Conservation (phyloP, 2,797 vertebrate genomes). For the Sebastes jordani region DNA sequence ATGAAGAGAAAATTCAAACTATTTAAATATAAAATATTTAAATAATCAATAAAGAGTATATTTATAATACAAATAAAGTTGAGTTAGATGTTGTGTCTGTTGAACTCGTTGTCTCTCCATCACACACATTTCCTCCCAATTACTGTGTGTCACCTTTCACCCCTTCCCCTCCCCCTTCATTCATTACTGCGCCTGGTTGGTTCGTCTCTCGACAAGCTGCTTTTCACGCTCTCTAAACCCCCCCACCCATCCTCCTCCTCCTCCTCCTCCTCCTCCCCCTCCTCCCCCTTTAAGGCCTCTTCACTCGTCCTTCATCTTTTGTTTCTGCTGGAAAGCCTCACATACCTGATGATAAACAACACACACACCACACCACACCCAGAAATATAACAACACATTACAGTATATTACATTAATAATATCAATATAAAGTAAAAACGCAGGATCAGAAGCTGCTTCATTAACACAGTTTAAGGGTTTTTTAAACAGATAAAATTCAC, state of each 20-base stretch:
- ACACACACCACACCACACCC: not conserved
- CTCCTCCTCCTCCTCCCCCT: not conserved
- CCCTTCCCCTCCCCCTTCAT: slow-evolving; percentile 48
- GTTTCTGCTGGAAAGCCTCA: slow-evolving; percentile 47
- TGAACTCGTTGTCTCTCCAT: slow-evolving; percentile 5
- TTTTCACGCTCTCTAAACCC: slow-evolving; percentile 52
- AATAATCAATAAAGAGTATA: not conserved
- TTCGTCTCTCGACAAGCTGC: slow-evolving; percentile 53
- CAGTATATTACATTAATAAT: too few species aligned
- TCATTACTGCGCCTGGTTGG: slow-evolving; percentile 61
- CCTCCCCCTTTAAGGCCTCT: slow-evolving; percentile 33
- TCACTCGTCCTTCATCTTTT: slow-evolving; percentile 65
- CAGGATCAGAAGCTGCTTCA: too few species aligned
- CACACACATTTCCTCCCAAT: slow-evolving; percentile 74
- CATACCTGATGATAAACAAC: slow-evolving; percentile 15
- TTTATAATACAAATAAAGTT: not conserved
- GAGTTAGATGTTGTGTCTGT: not conserved
- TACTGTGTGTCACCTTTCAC: slow-evolving; percentile 75
- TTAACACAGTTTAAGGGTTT: too few species aligned
- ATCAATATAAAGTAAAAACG: too few species aligned
- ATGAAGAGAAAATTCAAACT: not conserved
- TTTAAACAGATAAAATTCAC: too few species aligned
- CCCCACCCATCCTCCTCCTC: not conserved
- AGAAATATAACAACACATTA: not conserved
- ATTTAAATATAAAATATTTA: not conserved